Base-by-base conservation (phyloP, 1,140 invertebrate species). In the Zelostemma sp. region DNA sequence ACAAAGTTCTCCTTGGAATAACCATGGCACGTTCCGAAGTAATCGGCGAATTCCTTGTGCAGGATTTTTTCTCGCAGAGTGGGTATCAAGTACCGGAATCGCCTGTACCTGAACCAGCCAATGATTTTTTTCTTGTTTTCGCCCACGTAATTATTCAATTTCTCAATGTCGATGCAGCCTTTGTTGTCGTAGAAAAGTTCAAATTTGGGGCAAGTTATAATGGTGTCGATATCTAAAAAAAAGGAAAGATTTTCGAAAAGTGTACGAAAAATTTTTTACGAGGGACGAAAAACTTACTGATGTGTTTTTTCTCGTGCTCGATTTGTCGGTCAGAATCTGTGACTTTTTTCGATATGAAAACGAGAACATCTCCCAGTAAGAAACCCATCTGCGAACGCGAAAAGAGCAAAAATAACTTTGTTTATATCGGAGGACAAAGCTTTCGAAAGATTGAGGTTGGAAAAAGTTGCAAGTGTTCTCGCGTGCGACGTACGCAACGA, bases 31-130 rank as follows among this genome's bases (percentile, higher is more conserved):
- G 25, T 25, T 9, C 15, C 18, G 76, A 90, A 88, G 53, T 87
- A 84, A 16, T 86, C 85, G 31, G 86, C 84, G 46, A 91, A 78
- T 40, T 88, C 84, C 79, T 86, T 89, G 31, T 90, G 88, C 58
- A 90, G 78, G 57, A 88, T 72, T 75, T 86, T 88, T 54, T 90
- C 89, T 43, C 87, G 76, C 31, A 90, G 78, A 1, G 88, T 88
- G 3, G 84, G 85, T 41, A 78, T 80, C 6, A 89, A 78, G 19
- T 75, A 78, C 33, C 78, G 81, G 50, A 88, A 86, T 65, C 85
- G 78, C 51, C 88, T 83, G 68, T 89, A 90, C 67, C 85, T 86
- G 74, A 89, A 91, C 90, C 90, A 91, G 14, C 90, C 90, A 8
- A 90, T 86, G 31, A 91, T 83, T 71, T 88, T 85, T 69, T 84